Evolutionary conservation across 2,797 vertebrate species (phyloP).

Genomic region (Leptoclinus maculatus): DNA sequence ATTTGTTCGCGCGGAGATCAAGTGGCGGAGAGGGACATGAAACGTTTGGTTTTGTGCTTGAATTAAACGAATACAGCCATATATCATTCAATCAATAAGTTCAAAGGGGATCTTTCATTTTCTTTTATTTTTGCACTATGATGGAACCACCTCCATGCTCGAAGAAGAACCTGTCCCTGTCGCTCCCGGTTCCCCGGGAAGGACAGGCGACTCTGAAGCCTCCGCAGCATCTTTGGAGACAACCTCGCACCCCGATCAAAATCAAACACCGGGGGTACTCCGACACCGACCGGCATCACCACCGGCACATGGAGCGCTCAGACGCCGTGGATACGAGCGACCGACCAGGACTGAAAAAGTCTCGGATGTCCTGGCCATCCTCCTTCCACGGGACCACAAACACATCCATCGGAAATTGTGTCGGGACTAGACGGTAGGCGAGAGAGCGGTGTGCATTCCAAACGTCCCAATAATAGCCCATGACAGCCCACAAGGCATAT

Average conservation of each 20-base stretch:
- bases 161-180: conserved; percentile 92
- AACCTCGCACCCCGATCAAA: conserved; percentile 94
- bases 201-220: conserved; percentile 91
- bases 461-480: conserved; percentile 70
- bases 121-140: conserved; percentile 73
- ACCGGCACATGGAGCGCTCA: conserved; percentile 93
- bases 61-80: conserved; percentile 77
- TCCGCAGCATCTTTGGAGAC: conserved; percentile 95
- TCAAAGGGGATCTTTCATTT: conserved; percentile 50
- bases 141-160: conserved; percentile 91
- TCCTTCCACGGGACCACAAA: conserved; percentile 92
- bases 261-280: conserved; percentile 97
- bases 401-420: conserved; percentile 85
- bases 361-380: conserved; percentile 97
- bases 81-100: conserved; percentile 72
- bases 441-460: conserved; percentile 42
- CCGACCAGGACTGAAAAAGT: conserved; percentile 92
- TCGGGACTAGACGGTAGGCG: conserved; percentile 88
- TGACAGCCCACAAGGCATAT: conserved; percentile 69
- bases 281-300: conserved; percentile 90
- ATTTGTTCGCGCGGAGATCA: conserved; percentile 70
- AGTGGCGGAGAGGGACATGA: conserved; percentile 75
- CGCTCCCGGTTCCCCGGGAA: conserved; percentile 92
- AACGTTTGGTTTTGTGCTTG: conserved; percentile 63
- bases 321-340: conserved; percentile 95